These are phyloP conservation scores for Drosophila paulistorum DNA, from an alignment of 1,140 invertebrate genomes.

Conservation along the genomic window DNA sequence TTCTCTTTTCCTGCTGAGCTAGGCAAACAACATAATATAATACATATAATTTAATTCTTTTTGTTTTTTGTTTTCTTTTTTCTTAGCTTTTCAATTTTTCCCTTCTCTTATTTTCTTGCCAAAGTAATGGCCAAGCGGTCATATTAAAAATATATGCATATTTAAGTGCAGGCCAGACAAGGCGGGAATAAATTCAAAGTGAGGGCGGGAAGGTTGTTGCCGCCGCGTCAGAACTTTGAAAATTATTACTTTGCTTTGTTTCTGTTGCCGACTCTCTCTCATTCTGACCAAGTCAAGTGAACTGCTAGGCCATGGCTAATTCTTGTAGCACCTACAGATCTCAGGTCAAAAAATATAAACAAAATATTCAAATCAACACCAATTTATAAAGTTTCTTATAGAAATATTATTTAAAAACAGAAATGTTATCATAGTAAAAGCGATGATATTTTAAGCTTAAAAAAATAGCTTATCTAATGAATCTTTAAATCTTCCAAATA, in stretches of 20 bases:
- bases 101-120: constrained; percentile 31
- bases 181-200: not conserved
- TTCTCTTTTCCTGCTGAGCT: constrained; percentile 38
- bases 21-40: constrained; percentile 6
- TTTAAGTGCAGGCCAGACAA: constrained; percentile 63
- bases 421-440: too few species aligned
- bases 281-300: constrained; percentile 7
- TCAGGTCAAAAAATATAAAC: not conserved
- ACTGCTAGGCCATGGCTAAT: not conserved
- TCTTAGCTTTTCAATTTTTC: constrained; percentile 32
- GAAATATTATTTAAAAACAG: too few species aligned
- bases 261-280: constrained; percentile 37
- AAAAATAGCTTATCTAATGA: too few species aligned
- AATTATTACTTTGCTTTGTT: constrained; percentile 75
- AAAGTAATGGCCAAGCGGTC: constrained; percentile 65
- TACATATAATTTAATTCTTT: constrained; percentile 60
- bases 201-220: constrained; percentile 5
- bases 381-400: too few species aligned
- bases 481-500: too few species aligned
- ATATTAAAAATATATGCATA: constrained; percentile 75
- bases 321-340: constrained; percentile 40
- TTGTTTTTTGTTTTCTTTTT: constrained; percentile 19
- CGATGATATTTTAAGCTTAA: too few species aligned
- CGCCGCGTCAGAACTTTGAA: constrained; percentile 70
- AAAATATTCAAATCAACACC: not conserved